phyloP scores from a whole-genome alignment of 2,113 vertebrate species.

The Microcebus griseorufus region DNA sequence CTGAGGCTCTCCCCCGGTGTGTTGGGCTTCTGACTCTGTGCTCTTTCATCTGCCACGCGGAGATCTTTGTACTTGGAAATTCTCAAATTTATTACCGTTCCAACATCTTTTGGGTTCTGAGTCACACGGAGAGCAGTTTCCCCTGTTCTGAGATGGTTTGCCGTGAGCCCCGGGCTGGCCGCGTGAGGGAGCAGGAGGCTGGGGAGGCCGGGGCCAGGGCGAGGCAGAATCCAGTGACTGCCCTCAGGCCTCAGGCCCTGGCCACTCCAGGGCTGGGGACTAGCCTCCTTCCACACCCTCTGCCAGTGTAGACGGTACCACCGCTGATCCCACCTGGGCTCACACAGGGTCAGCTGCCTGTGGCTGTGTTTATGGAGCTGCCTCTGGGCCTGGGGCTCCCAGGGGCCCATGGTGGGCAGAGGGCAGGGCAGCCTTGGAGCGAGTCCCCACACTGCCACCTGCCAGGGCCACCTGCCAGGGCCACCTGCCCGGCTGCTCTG shows the following conservation, averaged over 20 bases:
- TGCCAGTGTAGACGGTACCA: neutral
- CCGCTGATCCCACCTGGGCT: neutral
- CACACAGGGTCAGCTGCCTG: neutral
- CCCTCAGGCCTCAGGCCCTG: neutral
- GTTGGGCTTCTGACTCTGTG: neutral
- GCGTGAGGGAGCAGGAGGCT: no score
- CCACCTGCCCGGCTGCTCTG: neutral
- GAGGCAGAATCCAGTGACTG: neutral
- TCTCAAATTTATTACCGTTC: neutral
- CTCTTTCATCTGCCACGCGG: neutral
- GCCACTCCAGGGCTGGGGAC: neutral
- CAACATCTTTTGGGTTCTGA: neutral
- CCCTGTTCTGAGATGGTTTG: neutral
- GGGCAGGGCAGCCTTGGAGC: neutral
- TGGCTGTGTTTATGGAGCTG: neutral
- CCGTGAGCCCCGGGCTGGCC: no score
- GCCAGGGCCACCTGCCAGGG: neutral
- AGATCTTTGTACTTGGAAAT: neutral
- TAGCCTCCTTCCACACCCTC: neutral
- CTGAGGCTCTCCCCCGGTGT: neutral
- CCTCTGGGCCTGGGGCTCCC: neutral
- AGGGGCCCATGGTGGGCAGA: neutral
- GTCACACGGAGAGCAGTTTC: neutral
- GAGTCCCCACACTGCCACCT: neutral
- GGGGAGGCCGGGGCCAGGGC: neutral